Percentiles rank a stretch among this genome's conserved stretches.
Conservation (phyloP, 2,888 invertebrate species). For the Drosophila nigritarsus region DNA sequence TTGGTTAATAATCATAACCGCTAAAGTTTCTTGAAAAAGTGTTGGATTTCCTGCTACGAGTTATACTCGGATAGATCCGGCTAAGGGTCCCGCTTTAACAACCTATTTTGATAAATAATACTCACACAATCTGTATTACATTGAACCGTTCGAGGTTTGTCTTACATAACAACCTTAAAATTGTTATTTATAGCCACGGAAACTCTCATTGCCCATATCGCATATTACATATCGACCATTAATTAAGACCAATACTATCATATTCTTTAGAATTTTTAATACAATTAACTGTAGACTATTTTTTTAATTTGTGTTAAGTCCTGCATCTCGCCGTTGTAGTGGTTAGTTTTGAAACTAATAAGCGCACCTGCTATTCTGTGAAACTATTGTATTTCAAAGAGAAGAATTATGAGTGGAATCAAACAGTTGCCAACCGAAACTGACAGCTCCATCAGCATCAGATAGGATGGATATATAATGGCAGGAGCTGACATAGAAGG, state of each 20-base stretch:
- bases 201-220: background rate
- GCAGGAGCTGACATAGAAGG: background rate
- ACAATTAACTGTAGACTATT: background rate
- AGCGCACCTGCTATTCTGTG: background rate
- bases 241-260: background rate
- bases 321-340: background rate
- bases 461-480: background rate
- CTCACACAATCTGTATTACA: background rate
- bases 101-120: background rate
- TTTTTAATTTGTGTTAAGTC: background rate
- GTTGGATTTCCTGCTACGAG: background rate
- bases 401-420: background rate
- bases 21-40: background rate
- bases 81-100: background rate
- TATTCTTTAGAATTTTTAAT: background rate
- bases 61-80: background rate
- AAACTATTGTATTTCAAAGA: background rate
- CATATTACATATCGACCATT: background rate
- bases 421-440: background rate
- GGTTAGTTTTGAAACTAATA: background rate
- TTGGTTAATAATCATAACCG: background rate
- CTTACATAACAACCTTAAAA: background rate
- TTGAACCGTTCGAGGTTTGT: background rate
- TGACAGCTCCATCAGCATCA: conserved; percentile 8
- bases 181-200: background rate